Base-by-base conservation (phyloP, 92 coral and sea anemone genomes). In the Siderastrea siderea region DNA sequence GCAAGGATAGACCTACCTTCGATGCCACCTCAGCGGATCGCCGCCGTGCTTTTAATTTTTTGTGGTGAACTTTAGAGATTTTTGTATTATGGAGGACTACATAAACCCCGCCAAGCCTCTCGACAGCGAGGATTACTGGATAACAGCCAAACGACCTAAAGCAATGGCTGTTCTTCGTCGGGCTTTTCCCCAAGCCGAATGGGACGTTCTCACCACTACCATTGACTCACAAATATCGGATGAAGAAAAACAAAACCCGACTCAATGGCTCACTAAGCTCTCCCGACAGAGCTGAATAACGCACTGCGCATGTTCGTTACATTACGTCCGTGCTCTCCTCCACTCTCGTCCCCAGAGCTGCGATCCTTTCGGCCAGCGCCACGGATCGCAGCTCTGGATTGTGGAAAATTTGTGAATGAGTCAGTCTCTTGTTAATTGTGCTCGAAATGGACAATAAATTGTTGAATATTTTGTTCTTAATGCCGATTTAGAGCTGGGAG, bases 261-360 rank as follows among this genome's bases (percentile, higher is more conserved):
- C 93, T 3, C 65, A 78, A 68, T 90, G 93, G 89, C 85, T 90
- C 64, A 13, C 77, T 12, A 14, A 90, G 46, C 62, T 80, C 19
- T 70, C 90, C 53, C 38, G 38, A 26, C 38, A 26, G 38, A 26
- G 38, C 38, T 26, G 38, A 26, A 26, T 26, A 26, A 26, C 38
- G 38, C 38, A 26, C 38, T 26, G 38, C 38, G 38, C 0, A 26
- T 26, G 38, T 26, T 26, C 38, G 38, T 26, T 26, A 26, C 38
- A 0, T 26, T 26, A 26, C 38, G 38, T 26, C 38, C 38, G 38
- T 26, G 38, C 38, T 26, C 38, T 26, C 38, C 38, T 26, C 38
- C 38, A 26, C 38, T 26, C 38, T 26, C 38, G 38, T 26, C 38
- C 38, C 38, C 38, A 26, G 38, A 26, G 38, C 38, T 26, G 38